Evolutionary conservation across 2,113 vertebrate species (phyloP).

Genomic region (Balaeniceps rex): DNA sequence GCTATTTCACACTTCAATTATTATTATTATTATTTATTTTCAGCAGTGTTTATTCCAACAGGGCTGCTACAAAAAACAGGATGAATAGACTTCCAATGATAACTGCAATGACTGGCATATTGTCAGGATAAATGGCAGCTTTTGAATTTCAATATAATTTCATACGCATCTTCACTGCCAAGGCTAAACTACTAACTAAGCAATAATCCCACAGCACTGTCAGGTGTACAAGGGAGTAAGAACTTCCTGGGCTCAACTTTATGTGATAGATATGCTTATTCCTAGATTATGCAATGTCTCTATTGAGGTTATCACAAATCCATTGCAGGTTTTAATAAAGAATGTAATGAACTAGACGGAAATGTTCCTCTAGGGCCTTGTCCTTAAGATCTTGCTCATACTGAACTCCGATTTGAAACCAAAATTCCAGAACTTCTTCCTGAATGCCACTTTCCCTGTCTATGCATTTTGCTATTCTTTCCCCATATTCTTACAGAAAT

Average conservation of each 20-base stretch:
- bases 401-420: background rate
- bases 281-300: background rate
- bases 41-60: constrained; percentile 17
- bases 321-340: background rate
- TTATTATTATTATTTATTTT: constrained; percentile 23
- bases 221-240: constrained; percentile 18
- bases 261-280: background rate
- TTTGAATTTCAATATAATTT: constrained; percentile 58
- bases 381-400: background rate
- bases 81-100: constrained; percentile 8
- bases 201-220: constrained; percentile 31
- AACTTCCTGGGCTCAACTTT: background rate
- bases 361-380: background rate
- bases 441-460: background rate
- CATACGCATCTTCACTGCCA: constrained; percentile 33
- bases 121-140: constrained; percentile 25
- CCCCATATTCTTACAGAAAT: background rate
- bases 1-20: background rate
- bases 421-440: background rate
- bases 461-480: background rate
- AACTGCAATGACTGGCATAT: background rate
- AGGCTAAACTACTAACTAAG: constrained; percentile 63
- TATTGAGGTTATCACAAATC: background rate
- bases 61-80: background rate
- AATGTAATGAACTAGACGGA: background rate